A percentile compares a stretch with the other conserved stretches of the same genome.
Conservation (phyloP, 2,888 invertebrate genomes). For the Melinaea marsaeus region DNA sequence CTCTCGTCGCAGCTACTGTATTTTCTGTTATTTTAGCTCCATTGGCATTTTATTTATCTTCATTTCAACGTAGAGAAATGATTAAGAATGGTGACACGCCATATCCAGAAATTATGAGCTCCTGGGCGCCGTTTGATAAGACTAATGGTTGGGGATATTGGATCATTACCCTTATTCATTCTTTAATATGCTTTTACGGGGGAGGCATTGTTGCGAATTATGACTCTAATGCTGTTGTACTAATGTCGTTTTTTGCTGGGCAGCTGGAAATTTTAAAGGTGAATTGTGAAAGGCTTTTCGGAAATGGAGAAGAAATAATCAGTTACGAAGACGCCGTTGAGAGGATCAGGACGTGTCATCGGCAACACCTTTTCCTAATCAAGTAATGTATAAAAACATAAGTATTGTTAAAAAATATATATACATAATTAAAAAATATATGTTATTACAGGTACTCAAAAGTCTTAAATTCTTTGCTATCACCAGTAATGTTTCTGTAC, state of each 20-base stretch:
- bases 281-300: conserved; percentile 55
- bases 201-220: conserved; percentile 62
- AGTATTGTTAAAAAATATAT: too few species aligned
- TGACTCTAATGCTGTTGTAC: conserved; percentile 58
- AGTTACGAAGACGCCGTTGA: conserved; percentile 40
- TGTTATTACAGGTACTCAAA: conserved; percentile 53
- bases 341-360: conserved; percentile 52
- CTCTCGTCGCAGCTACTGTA: conserved; percentile 53
- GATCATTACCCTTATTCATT: conserved; percentile 45
- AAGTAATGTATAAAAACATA: conserved; percentile 41
- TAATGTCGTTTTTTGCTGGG: conserved; percentile 66
- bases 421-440: neutral
- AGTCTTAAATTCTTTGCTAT: conserved; percentile 55
- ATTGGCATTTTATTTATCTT: conserved; percentile 45
- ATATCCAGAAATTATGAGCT: conserved; percentile 65
- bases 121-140: conserved; percentile 62
- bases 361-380: conserved; percentile 51
- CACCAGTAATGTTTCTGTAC: conserved; percentile 69
- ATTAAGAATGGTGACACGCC: conserved; percentile 45
- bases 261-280: conserved; percentile 55
- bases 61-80: conserved; percentile 36
- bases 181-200: conserved; percentile 56
- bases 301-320: conserved; percentile 34
- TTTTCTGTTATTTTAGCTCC: conserved; percentile 56
- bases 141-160: conserved; percentile 54